These are phyloP conservation scores for Solen grandis DNA, from an alignment of 1,140 invertebrate genomes.

Conservation along the genomic window DNA sequence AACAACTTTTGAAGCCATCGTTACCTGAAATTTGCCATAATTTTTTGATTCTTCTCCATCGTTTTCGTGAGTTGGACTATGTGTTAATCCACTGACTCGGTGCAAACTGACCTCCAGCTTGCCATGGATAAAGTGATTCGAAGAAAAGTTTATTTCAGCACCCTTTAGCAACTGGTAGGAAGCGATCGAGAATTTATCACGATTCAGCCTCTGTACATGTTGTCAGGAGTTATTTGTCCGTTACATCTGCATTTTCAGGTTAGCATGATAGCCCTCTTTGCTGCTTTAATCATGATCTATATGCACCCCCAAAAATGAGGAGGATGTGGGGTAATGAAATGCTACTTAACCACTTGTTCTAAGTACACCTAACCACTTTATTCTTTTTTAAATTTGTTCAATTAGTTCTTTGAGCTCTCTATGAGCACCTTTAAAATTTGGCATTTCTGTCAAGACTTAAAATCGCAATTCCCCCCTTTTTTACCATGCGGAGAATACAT, in stretches of 20 bases:
- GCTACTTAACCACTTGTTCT: conserved; percentile 73
- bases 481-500: too few relatives aligned
- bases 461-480: not conserved
- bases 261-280: conserved; percentile 64
- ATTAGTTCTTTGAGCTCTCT: conserved; percentile 21
- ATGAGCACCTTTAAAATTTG: conserved; percentile 13
- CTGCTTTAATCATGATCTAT: conserved; percentile 77
- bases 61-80: not conserved
- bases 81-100: not conserved
- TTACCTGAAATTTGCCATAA: conserved; percentile 17
- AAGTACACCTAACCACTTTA: conserved; percentile 3
- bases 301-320: conserved; percentile 80
- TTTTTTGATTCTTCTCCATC: conserved; percentile 22
- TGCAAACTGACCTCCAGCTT: too few relatives aligned
- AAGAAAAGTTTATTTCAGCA: not conserved
- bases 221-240: conserved; percentile 32
- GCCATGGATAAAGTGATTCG: conserved; percentile 37
- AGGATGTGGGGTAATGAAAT: conserved; percentile 79
- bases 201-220: conserved; percentile 8
- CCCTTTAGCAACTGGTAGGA: not conserved
- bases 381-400: conserved; percentile 10
- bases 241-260: conserved; percentile 4
- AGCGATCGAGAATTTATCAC: conserved; percentile 16
- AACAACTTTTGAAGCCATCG: not conserved
- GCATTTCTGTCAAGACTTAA: conserved; percentile 9